Evolutionary conservation across 2,888 invertebrate species (phyloP).

Genomic region (Cerastis leucographa): DNA sequence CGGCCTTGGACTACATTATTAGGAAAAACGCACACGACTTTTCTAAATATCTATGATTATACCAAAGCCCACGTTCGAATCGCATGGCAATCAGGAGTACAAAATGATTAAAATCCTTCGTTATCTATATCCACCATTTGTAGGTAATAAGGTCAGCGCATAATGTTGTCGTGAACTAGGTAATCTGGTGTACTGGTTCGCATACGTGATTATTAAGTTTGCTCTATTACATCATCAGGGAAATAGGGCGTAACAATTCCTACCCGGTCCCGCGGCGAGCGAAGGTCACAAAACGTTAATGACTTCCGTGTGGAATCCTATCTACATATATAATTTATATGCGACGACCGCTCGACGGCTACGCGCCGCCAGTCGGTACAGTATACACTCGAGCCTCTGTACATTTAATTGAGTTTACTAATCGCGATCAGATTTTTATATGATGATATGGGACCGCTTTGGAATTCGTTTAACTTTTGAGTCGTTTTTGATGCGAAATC

Average conservation of each 20-base stretch:
- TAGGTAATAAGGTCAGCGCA: conserved; percentile 55
- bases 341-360: conserved; percentile 68
- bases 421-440: conserved; percentile 43
- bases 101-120: conserved; percentile 36
- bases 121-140: conserved; percentile 48
- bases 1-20: conserved; percentile 38
- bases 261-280: conserved; percentile 77
- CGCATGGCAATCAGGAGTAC: conserved; percentile 42
- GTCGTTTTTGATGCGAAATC: not conserved
- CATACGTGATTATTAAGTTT: conserved; percentile 71
- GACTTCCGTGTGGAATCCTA: conserved; percentile 84
- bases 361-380: conserved; percentile 38
- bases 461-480: conserved; percentile 15
- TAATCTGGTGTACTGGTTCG: conserved; percentile 60
- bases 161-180: conserved; percentile 60
- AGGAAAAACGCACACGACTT: conserved; percentile 15
- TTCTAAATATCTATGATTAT: conserved; percentile 10
- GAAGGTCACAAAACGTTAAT: conserved; percentile 84
- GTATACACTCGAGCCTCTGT: conserved; percentile 34
- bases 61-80: conserved; percentile 31
- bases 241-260: conserved; percentile 81
- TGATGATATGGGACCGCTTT: conserved; percentile 15
- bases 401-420: conserved; percentile 42
- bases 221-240: conserved; percentile 81
- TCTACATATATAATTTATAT: conserved; percentile 78